Percentiles rank a stretch among this genome's conserved stretches.
phyloP scores from a whole-genome alignment of 2,888 invertebrate species.

The Cabera pusaria region DNA sequence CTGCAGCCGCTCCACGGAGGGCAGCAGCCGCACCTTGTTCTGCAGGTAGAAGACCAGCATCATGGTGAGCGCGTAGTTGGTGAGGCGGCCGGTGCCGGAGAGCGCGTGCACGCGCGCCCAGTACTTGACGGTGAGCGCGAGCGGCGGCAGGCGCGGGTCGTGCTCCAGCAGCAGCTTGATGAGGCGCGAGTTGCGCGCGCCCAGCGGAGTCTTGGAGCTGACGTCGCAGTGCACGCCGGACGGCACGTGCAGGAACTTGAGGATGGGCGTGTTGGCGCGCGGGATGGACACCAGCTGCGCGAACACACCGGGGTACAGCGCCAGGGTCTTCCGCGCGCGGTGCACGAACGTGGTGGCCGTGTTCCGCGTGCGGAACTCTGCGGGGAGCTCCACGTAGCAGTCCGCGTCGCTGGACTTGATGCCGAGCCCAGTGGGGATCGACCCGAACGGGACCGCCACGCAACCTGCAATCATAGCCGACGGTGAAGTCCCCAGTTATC shows the following conservation, averaged over 20 bases:
- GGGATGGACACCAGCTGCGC: slow-evolving; percentile 85
- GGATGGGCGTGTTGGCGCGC: slow-evolving; percentile 89
- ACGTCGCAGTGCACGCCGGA: slow-evolving; percentile 88
- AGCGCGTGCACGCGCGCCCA: slow-evolving; percentile 87
- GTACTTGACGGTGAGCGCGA: slow-evolving; percentile 87
- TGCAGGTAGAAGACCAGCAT: slow-evolving; percentile 89
- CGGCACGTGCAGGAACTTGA: slow-evolving; percentile 86
- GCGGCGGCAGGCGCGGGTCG: slow-evolving; percentile 73
- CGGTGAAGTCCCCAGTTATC: no score
- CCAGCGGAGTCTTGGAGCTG: slow-evolving; percentile 87
- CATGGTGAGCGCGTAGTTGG: slow-evolving; percentile 87
- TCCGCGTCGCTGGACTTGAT: slow-evolving; percentile 89
- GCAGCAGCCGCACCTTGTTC: slow-evolving; percentile 79
- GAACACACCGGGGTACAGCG: slow-evolving; percentile 67
- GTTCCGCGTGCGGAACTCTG: slow-evolving; percentile 24
- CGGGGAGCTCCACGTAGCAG: slow-evolving; percentile 83
- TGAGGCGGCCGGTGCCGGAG: slow-evolving; percentile 81
- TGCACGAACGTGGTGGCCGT: slow-evolving; percentile 43
- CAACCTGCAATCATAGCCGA: slow-evolving; percentile 57
- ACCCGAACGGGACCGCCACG: slow-evolving; percentile 86
- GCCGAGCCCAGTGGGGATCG: slow-evolving; percentile 87
- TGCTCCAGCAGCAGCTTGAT: slow-evolving; percentile 85
- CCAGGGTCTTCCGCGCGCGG: slow-evolving; percentile 63
- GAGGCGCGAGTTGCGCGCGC: slow-evolving; percentile 87
- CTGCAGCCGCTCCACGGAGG: slow-evolving; percentile 80